A percentile compares a stretch with the other conserved stretches of the same genome.
Conservation (phyloP, 2,888 invertebrate species). For the Ceriagrion tenellum region DNA sequence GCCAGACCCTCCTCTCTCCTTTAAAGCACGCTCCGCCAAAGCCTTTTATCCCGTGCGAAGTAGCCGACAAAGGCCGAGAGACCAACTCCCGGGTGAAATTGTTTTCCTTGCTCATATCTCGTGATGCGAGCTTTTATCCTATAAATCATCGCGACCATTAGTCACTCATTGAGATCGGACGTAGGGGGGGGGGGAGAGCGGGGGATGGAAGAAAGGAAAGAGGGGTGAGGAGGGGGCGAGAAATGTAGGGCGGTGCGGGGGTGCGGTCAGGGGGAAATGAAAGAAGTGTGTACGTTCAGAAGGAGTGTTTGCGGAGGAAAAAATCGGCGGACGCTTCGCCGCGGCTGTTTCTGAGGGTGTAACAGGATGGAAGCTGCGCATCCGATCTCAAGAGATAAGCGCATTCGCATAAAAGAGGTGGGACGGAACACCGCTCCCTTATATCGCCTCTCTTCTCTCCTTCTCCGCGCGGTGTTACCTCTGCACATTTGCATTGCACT, state of each 20-base stretch:
- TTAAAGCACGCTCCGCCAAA: conserved; percentile 6
- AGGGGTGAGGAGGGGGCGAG: background rate
- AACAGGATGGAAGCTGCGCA: background rate
- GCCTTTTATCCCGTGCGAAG: conserved; percentile 6
- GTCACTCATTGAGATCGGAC: conserved; percentile 21
- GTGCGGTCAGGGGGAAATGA: background rate
- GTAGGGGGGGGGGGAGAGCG: background rate
- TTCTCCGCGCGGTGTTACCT: background rate
- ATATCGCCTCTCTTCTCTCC: background rate
- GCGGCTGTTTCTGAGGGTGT: background rate
- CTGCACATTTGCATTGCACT: background rate
- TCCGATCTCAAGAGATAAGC: background rate
- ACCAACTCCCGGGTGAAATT: conserved; percentile 13
- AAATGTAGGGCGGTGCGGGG: background rate
- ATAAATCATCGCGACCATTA: conserved; percentile 39
- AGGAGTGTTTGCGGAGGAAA: background rate
- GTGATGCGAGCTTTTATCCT: conserved; percentile 28
- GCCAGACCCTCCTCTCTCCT: background rate
- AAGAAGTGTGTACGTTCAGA: background rate
- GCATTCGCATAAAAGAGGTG: background rate
- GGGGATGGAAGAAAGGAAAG: background rate
- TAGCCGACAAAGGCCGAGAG: conserved; percentile 16
- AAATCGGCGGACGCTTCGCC: background rate
- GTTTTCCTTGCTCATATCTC: conserved; percentile 36
- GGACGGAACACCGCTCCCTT: background rate